Evolutionary conservation across 2,888 invertebrate species (phyloP).

Genomic region (Sphecodes monilicornis): DNA sequence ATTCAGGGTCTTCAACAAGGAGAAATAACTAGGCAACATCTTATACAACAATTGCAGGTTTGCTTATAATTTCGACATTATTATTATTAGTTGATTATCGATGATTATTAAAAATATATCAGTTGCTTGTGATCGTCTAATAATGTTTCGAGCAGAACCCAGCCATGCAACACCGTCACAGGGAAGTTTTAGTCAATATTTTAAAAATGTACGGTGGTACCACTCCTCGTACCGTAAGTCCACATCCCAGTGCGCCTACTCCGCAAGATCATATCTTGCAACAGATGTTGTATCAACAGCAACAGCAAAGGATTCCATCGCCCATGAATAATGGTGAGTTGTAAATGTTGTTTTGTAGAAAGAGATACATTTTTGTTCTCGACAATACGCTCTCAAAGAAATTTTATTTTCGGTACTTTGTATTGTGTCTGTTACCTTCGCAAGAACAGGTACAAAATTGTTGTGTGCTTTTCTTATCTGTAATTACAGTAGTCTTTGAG

Average conservation of each 20-base stretch:
- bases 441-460: not conserved
- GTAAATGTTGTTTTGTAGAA: not conserved
- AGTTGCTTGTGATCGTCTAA: not conserved
- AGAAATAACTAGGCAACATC: constrained; percentile 90
- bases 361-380: not conserved
- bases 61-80: not conserved
- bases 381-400: not conserved
- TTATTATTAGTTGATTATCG: not conserved
- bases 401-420: not conserved
- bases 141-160: constrained; percentile 86
- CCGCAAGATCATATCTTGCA: constrained; percentile 84
- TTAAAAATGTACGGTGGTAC: constrained; percentile 86
- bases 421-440: not conserved
- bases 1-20: constrained; percentile 91
- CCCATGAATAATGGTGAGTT: constrained; percentile 83
- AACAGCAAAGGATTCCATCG: constrained; percentile 84
- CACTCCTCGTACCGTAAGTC: constrained; percentile 81
- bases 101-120: not conserved
- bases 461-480: not conserved
- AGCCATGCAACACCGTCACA: constrained; percentile 90
- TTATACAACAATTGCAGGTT: constrained; percentile 90
- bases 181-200: constrained; percentile 89
- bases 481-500: constrained; percentile 4
- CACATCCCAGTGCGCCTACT: constrained; percentile 83
- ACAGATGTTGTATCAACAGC: constrained; percentile 84